Base-by-base conservation (phyloP, 2,888 invertebrate genomes). In the Pedicia rivosa region DNA sequence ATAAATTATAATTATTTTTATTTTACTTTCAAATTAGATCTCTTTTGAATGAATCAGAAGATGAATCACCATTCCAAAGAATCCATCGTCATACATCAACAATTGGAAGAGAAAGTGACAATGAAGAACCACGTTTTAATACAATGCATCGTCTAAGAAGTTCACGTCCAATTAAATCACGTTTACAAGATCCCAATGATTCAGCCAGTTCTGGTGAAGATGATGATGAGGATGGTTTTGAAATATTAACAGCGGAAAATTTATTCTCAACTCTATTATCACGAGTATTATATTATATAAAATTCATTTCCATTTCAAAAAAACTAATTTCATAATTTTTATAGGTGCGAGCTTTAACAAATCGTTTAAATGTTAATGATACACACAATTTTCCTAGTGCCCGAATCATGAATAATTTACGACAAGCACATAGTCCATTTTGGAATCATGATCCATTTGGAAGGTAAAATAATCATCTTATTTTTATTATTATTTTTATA, bases 161-260 rank as follows among this genome's bases (percentile, higher is more conserved):
- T 52, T 73, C 77, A 15, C 63, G 80, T 41, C 80, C 82, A 28
- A 63, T 67, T 16, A 70, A 76, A 42, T 74, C 78, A 53, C 43
- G 52, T 16, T 56, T 54, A 41, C 58, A 59, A 47, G 62, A 61
- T 38, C 76, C 79, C 48, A 79, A 79, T 24, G 88, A 88, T 61
- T 87, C 87, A 42, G 71, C 86, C 44, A 87, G 87, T 57, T 88
- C 88, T 32, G 78, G 88, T 42, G 78, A 88, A 60, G 81, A 81
- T 44, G 87, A 84, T 55, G 78, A 87, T 49, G 86, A 86, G 51
- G 90, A 90, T 53, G 86, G 84, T 46, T 90, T 90, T 65, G 88
- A 90, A 56, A 74, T 87, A 48, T 71, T 90, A 47, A 88, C 88
- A 3, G 87, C 88, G 0, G 90, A 90, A 64, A 86, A 86, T 57